Evolutionary conservation across 2,888 invertebrate genomes (phyloP), one percentile per base, ranked within the genome.

Genomic region (Scaptomyza caliginosa): DNA sequence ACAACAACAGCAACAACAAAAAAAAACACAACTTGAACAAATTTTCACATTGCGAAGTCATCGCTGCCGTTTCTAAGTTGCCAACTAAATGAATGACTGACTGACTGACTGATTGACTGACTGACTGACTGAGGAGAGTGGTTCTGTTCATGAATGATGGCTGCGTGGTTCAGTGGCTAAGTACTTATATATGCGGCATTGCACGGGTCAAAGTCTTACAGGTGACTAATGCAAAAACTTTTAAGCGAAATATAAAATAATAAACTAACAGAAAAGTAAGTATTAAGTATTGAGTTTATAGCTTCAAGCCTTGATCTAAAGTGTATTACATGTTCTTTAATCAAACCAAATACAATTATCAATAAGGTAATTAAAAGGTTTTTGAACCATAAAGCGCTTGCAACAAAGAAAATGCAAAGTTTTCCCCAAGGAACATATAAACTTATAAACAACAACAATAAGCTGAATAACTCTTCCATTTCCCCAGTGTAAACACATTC

Each of bases 111-210:
- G 43, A 45, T n/a, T 45, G 40, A 42, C 40, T 42, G 23, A 40
- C 3, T 7, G 21, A 40, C 21, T 39, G 21, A 4, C 8, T 40
- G 21, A 16, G 28, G 13, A 23, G 58, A 52, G 48, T 45, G 52
- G 36, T 38, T 48, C 51, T n/a, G 60, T 59, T 16, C 32, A 19
- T 66, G 77, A 73, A 63, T 67, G 75, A 50, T 56, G 46, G 21
- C 51, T 67, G 46, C 76, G 59, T 74, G 72, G 76, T 75, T 65
- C 64, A 63, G 58, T 67, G 74, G 77, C 52, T 67, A 62, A 58
- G 48, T 39, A 58, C 63, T 51, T 58, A 11, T 0, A n/a, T 32
- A 66, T 52, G 36, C 24, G 71, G 19, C 70, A 40, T 58, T 58
- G 40, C 11, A 30, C 16, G 52, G 52, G 19, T 54, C 52, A 49